Conservation (phyloP, 2,797 vertebrate genomes). For the Cyprinodon diabolis region DNA sequence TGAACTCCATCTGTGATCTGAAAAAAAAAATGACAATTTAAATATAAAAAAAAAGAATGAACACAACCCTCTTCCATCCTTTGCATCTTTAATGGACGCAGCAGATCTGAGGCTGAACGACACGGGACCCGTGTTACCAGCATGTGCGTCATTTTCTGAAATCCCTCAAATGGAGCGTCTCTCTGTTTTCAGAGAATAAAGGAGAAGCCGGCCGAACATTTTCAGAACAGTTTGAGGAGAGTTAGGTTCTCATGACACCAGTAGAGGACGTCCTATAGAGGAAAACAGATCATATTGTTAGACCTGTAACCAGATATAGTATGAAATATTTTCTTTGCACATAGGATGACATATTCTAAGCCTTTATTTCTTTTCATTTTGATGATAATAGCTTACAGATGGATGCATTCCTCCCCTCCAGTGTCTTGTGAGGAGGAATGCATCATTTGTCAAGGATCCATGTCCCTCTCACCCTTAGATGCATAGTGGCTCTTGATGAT, state of each 20-base stretch:
- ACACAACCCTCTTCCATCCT: background rate
- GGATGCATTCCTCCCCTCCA: no score
- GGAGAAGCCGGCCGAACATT: background rate
- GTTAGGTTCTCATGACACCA: background rate
- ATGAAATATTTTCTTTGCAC: no score
- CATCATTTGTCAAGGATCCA: no score
- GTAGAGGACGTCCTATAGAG: no score
- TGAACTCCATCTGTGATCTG: slow-evolving; percentile 2
- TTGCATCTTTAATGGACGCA: slow-evolving; percentile 6
- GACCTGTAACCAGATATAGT: background rate
- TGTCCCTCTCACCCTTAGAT: no score
- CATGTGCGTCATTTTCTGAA: slow-evolving; percentile 6
- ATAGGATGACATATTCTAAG: no score
- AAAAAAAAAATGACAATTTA: background rate
- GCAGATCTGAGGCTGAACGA: slow-evolving; percentile 11
- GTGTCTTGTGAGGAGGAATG: no score
- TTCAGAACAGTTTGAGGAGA: background rate
- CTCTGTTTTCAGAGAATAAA: slow-evolving; percentile 11
- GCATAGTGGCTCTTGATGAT: no score
- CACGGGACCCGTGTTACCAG: slow-evolving; percentile 1
- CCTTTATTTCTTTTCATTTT: no score
- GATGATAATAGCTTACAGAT: no score
- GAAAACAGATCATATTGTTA: background rate
- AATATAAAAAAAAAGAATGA: slow-evolving; percentile 1
- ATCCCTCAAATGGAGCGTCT: slow-evolving; percentile 5